Conservation (phyloP, 1,140 invertebrate genomes). For the Oncopodura yosiiana region DNA sequence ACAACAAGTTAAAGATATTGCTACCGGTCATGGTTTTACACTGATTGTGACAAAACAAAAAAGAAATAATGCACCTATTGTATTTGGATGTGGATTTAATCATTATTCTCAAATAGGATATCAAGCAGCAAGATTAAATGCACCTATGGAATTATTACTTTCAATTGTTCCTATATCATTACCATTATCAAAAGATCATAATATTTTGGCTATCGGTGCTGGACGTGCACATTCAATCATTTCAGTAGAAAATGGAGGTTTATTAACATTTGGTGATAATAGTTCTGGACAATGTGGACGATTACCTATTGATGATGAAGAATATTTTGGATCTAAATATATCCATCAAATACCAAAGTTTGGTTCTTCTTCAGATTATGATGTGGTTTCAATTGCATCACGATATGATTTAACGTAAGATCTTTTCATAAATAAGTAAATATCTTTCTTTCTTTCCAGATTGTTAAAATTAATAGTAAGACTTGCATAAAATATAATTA, state of each 20-base stretch:
- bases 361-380: not conserved
- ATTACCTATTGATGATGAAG: constrained; percentile 64
- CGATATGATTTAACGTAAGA: constrained; percentile 53
- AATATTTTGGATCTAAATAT: constrained; percentile 54
- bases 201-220: constrained; percentile 57
- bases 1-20: constrained; percentile 51
- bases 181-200: constrained; percentile 50
- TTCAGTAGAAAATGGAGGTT: constrained; percentile 63
- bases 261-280: constrained; percentile 85
- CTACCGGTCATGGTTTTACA: constrained; percentile 86
- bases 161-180: constrained; percentile 64
- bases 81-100: constrained; percentile 85
- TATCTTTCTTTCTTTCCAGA: not conserved
- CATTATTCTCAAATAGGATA: constrained; percentile 73
- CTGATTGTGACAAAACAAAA: constrained; percentile 58
- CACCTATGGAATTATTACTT: constrained; percentile 60
- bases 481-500: too few relatives aligned
- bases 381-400: constrained; percentile 16
- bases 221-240: constrained; percentile 79
- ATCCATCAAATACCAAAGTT: constrained; percentile 53
- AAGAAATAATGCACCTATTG: constrained; percentile 47
- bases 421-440: constrained; percentile 30
- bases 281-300: constrained; percentile 88
- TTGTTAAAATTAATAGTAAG: not conserved
- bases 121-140: constrained; percentile 50